A percentile compares a stretch with the other conserved stretches of the same genome.
phyloP scores from a whole-genome alignment of 2,113 vertebrate genomes.

The Cyanocitta stelleri region DNA sequence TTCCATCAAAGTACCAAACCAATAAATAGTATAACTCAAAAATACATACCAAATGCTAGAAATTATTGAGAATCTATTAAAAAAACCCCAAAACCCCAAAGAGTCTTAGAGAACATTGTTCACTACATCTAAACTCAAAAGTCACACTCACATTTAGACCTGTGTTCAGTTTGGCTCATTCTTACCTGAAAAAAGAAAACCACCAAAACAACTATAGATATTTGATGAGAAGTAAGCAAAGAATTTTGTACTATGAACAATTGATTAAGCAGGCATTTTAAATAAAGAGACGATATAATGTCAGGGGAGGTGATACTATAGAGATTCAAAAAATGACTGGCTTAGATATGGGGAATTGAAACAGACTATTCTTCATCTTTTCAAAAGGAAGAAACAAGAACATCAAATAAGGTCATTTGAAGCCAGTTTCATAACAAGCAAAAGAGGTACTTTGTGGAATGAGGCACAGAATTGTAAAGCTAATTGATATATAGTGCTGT shows the following conservation, averaged over 20 bases:
- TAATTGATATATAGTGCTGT: background rate
- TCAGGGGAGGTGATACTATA: background rate
- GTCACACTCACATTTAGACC: background rate
- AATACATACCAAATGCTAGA: background rate
- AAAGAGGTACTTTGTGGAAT: background rate
- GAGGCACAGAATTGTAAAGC: background rate
- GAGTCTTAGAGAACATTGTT: background rate
- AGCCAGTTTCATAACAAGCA: background rate
- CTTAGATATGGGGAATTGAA: background rate
- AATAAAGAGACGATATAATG: background rate
- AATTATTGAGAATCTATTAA: background rate
- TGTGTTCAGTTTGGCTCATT: background rate
- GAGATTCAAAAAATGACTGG: background rate
- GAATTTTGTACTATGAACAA: background rate
- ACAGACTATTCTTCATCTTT: background rate
- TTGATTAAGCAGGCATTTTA: background rate
- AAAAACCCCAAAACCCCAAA: background rate
- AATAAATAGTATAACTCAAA: background rate
- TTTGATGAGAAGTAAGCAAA: background rate
- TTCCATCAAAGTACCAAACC: background rate
- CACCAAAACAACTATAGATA: fast-evolving
- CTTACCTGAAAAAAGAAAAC: too few relatives aligned
- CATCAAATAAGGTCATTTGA: background rate
- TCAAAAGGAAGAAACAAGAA: background rate
- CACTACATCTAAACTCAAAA: background rate